Evolutionary conservation across 1,140 invertebrate species (phyloP).

Genomic region (Euura lappo): DNA sequence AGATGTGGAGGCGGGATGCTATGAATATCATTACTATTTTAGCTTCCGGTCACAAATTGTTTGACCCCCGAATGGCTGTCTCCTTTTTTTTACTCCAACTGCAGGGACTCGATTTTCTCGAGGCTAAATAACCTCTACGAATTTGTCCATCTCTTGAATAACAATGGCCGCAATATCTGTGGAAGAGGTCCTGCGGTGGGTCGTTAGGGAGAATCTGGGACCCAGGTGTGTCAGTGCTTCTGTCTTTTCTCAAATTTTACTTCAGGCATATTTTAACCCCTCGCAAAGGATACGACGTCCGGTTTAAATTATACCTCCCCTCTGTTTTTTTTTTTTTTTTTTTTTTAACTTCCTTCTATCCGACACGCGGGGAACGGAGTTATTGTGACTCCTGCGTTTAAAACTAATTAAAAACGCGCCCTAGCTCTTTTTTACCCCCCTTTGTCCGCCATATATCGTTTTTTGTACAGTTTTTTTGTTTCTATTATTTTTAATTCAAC

Average conservation of each 20-base stretch:
- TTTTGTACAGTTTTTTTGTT: background rate
- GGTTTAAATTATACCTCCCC: background rate
- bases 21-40: constrained; percentile 15
- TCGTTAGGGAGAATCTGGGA: background rate
- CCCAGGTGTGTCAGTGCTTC: background rate
- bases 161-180: background rate
- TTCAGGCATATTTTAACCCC: background rate
- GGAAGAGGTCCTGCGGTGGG: background rate
- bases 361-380: background rate
- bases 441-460: background rate
- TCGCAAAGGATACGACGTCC: background rate
- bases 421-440: background rate
- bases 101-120: background rate
- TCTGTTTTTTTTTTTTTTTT: too few species aligned
- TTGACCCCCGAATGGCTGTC: background rate
- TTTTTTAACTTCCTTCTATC: background rate
- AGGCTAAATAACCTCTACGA: background rate
- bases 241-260: background rate
- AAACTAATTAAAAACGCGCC: constrained; percentile 1
- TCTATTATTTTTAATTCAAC: background rate
- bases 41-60: constrained; percentile 12
- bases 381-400: background rate
- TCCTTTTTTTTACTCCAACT: background rate
- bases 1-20: background rate
- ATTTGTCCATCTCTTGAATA: background rate